Base-by-base conservation (phyloP, 1,140 invertebrate species). In the Oscheius sp. region DNA sequence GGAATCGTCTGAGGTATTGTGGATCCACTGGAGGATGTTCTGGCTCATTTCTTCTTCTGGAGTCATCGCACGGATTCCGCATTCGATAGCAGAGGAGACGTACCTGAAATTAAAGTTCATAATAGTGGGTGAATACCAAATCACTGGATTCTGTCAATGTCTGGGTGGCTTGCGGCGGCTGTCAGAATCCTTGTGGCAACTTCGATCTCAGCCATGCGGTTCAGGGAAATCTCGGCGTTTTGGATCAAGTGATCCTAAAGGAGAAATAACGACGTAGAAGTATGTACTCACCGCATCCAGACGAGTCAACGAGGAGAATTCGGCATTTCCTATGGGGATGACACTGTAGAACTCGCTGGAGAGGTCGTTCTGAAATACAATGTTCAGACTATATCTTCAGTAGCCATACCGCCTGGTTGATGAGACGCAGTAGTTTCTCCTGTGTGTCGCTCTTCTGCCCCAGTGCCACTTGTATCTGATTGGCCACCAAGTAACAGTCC, bases 261-360 rank as follows among this genome's bases (percentile, higher is more conserved):
- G 15, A 18, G 18, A 15, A 18, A 0, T 45, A 45, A 45, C 42
- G 15, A 23, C 23, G 15, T 45, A 15, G 42, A 45, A 80, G 63
- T 28, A 78, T 70, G 49, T 76, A n/a, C n/a, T n/a, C n/a, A n/a
- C n/a, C n/a, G n/a, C 77, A 42, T 82, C 78, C 15, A 88, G 81
- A 23, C 86, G 85, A 7, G 64, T 72, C 0, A 88, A 75, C 70
- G 81, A 82, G 52, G 86, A 86, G 77, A 82, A 83, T 4, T 83
- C 80, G 74, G 79, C 87, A 10, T 86, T 86, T 59, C 80, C 78
- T 23, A 85, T 76, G 2, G 87, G 87, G 62, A 88, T 80, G 3
- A 86, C 63, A 49, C 85, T 83, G 70, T 86, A 88, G 76, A 86
- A 88, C 68, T 87, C 85, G 78, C 86, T 87, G 59, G 86, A 86